Percentiles rank a stretch among this genome's conserved stretches.
Evolutionary conservation across 1,140 invertebrate genomes (phyloP).

Genomic region (Bombus vancouverensis): DNA sequence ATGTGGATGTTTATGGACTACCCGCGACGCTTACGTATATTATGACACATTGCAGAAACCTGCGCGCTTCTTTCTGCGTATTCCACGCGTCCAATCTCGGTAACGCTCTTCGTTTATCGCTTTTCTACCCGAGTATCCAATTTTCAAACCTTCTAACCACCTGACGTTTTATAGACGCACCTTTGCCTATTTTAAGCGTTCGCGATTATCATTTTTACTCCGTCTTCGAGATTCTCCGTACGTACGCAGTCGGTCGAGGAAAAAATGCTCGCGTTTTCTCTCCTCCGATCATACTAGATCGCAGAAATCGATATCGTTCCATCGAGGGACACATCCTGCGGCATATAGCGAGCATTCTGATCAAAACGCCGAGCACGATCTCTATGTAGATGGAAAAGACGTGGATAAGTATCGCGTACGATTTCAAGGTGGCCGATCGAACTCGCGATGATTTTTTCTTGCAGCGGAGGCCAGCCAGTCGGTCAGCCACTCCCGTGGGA

Average conservation of each 20-base stretch:
- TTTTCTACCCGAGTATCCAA: neutral
- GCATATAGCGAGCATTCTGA: rapidly evolving
- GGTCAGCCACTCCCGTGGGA: neutral
- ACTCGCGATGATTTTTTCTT: neutral
- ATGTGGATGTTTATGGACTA: constrained; percentile 46
- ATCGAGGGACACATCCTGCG: too few relatives aligned
- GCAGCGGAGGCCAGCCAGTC: neutral
- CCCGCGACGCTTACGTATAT: neutral
- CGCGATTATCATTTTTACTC: neutral
- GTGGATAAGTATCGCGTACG: neutral
- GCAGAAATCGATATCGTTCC: neutral
- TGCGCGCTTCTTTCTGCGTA: neutral
- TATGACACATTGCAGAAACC: constrained; percentile 1
- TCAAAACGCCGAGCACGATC: neutral
- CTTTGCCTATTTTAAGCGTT: neutral
- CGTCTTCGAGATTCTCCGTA: neutral
- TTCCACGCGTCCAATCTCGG: constrained; percentile 10
- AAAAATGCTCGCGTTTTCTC: neutral
- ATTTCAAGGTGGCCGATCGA: neutral
- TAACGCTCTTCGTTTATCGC: neutral
- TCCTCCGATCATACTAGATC: neutral
- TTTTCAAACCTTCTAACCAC: neutral
- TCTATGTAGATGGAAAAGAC: neutral
- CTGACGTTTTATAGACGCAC: too few relatives aligned
- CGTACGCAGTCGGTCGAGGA: neutral